Evolutionary conservation across 1,140 invertebrate genomes (phyloP), one percentile per base, ranked within the genome.

Genomic region (Dinoponera quadriceps): DNA sequence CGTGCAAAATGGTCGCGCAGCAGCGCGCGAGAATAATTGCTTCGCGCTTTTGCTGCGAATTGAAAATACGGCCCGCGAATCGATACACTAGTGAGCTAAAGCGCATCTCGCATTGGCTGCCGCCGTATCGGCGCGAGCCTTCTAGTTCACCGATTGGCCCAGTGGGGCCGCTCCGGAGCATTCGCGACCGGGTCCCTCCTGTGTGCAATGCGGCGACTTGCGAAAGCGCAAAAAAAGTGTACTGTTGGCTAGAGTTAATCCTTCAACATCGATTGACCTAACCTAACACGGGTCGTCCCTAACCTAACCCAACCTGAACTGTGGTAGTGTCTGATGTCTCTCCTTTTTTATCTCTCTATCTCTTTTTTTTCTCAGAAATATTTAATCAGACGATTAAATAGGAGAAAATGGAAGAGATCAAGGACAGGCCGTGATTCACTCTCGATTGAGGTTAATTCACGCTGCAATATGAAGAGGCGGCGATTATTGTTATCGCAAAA

Each of bases 51-150:
- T 63, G 75, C 51, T 57, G 65, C 81, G 71, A 86, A 88, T 88
- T 88, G 86, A 89, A 89, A 88, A 88, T 81, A 38, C 84, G 80
- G 72, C 75, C 74, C 77, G 20, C 84, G 55, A 84, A 89, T 89
- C 88, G 87, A 89, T 89, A 88, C 18, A 14, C 5, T 13, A 3
- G 38, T 9, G 38, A n/a, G 18, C 81, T 82, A 86, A 78, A 89
- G 80, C 59, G 83, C 22, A 60, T 78, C 66, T 57, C 66, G n/a
- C 49, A 89, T 89, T 89, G 87, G 88, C 16, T 68, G 33, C 22
- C 72, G 88, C 85, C 72, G 25, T 78, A 80, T 85, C 82, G 69
- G 38, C 51, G 54, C 51, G 7, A 22, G 18, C 44, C 81, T 88
- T 72, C 59, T 44, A 27, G 48, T 44, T 44, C 71, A 55, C 59